Evolutionary conservation across 2,113 vertebrate genomes (phyloP), one percentile per base, ranked within the genome.

Genomic region (Verasper variegatus): DNA sequence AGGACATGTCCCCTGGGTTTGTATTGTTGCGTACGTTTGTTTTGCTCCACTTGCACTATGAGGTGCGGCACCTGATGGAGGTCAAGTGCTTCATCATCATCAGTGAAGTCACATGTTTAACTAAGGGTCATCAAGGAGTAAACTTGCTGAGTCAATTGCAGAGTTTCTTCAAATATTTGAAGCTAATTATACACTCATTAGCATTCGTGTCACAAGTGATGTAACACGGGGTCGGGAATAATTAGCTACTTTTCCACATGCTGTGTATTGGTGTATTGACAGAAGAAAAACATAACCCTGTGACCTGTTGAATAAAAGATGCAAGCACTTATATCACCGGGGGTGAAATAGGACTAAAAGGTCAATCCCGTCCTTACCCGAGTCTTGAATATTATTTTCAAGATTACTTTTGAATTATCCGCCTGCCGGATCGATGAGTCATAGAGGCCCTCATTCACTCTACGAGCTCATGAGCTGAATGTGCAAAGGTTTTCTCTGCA

Each of bases 171-270:
- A 84, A 82, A 84, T 62, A 72, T 80, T 84, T 69, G 24, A 76
- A 73, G 76, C 49, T 80, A 73, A 84, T 92, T 88, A 85, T 62
- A 23, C 27, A 4, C 64, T 85, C 75, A 87, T 91, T 81, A 89
- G 65, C 70, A 88, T 84, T 81, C 40, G 0, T 55, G 64, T 78
- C 78, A 74, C 74, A 74, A 70, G 71, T 67, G 78, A 78, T 77
- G 79, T 45, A 74, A 65, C 74, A 71, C 65, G n/a, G 72, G 69
- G 56, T 31, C 31, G 66, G 69, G 75, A 75, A 80, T 77, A 83
- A 90, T 89, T 74, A 71, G 67, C 86, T 78, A 10, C 56, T 55
- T 78, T 67, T 68, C 63, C 45, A 64, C 52, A 23, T 24, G 51
- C 54, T 66, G 74, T 55, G 68, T 54, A 42, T 47, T 40, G 27